phyloP scores from a whole-genome alignment of 35 echinoderm and acorn worm species.

The Patiria miniata region DNA sequence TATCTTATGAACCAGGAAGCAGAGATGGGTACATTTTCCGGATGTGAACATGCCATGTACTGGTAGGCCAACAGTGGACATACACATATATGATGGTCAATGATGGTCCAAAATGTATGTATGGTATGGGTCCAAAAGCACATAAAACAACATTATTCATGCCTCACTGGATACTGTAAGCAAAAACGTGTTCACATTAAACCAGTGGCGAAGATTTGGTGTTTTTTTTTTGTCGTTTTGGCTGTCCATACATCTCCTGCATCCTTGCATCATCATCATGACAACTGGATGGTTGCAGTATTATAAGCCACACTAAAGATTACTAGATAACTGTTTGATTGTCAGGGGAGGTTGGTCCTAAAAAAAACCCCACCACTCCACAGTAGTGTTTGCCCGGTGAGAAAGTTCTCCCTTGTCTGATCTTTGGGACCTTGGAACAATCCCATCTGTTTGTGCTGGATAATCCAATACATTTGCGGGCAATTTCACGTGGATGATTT shows the following conservation, averaged over 20 bases:
- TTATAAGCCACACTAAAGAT: background rate
- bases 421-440: conserved; percentile 10
- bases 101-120: too few species aligned
- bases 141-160: too few species aligned
- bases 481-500: background rate
- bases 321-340: background rate
- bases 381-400: background rate
- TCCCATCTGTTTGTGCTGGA: background rate
- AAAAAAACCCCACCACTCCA: background rate
- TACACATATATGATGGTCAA: too few species aligned
- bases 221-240: background rate
- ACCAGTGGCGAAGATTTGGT: too few species aligned
- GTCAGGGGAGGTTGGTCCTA: background rate
- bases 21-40: background rate
- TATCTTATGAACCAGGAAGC: too few species aligned
- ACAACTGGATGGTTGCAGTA: background rate
- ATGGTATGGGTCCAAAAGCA: too few species aligned
- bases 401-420: conserved; percentile 25
- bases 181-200: too few species aligned
- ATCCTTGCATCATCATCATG: background rate
- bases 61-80: too few species aligned
- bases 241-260: background rate
- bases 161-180: too few species aligned
- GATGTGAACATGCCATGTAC: too few species aligned
- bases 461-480: conserved; percentile 18